Conservation (phyloP, 2,888 invertebrate species). For the Buathra laborator region DNA sequence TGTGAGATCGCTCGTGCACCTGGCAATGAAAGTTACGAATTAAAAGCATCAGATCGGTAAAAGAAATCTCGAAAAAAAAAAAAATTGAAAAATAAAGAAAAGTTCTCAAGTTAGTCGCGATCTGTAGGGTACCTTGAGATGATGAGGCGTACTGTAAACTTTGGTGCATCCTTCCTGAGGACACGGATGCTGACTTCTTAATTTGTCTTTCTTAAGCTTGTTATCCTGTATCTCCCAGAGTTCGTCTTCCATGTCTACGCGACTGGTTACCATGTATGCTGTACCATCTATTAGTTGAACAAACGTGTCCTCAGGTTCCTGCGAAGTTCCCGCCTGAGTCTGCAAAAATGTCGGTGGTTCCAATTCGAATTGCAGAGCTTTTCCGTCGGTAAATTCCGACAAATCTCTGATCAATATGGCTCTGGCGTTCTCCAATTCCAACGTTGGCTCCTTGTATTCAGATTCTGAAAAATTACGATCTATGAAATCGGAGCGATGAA, state of each 20-base stretch:
- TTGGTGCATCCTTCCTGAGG: constrained; percentile 86
- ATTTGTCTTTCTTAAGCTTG: constrained; percentile 76
- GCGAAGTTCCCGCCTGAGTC: constrained; percentile 69
- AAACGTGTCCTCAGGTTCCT: constrained; percentile 76
- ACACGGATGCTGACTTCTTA: constrained; percentile 82
- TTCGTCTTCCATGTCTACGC: constrained; percentile 76
- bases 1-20: constrained; percentile 87
- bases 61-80: not conserved
- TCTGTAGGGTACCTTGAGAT: constrained; percentile 84
- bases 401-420: constrained; percentile 80
- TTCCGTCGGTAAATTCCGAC: constrained; percentile 79
- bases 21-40: constrained; percentile 74
- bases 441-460: constrained; percentile 70
- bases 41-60: not conserved
- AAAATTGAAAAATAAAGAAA: too few species aligned
- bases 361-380: constrained; percentile 78
- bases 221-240: constrained; percentile 79
- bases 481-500: too few species aligned
- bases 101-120: not conserved
- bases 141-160: constrained; percentile 86
- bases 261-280: constrained; percentile 80
- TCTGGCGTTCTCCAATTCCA: constrained; percentile 78
- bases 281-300: constrained; percentile 80
- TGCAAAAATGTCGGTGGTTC: constrained; percentile 76
- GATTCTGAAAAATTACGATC: constrained; percentile 27